Evolutionary conservation across 2,888 invertebrate species (phyloP), one percentile per base, ranked within the genome.

Genomic region (Amiota mariae): DNA sequence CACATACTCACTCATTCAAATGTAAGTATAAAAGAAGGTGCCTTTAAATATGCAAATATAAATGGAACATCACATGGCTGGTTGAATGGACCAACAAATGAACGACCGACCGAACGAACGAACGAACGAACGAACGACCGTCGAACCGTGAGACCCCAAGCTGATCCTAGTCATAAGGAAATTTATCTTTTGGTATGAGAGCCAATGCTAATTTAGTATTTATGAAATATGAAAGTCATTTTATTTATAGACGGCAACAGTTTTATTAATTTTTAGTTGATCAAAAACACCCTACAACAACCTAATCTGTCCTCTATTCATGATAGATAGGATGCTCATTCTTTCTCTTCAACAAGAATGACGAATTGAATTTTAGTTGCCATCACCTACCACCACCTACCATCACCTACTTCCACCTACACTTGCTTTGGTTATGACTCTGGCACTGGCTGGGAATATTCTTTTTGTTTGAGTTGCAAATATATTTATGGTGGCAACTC

Each of bases 41-140:
- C 51, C 24, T 46, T 68, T 68, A 68, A 68, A 68, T 68, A 68
- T 68, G 67, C 51, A 68, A 68, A 68, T 54, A 68, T 48, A 54
- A 54, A 54, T n/a, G 54, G 12, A 54, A 54, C 54, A 54, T 36
- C 36, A 36, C 36, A 36, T 36, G 36, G 36, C 36, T 36, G 36
- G 36, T 36, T 36, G 36, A 36, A 36, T 36, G 36, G 36, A 36
- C 36, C 36, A 36, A 24, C 24, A 1, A 24, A 24, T 3, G 24
- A 24, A 24, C 24, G 36, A 36, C 2, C 36, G 8, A 6, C 36
- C 3, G 6, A 36, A 6, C 6, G 6, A 36, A 36, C n/a, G n/a
- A 36, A 24, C 24, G 2, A 24, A 24, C 24, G 24, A 24, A 24
- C 24, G 36, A 36, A 36, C 36, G 8, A 6, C 36, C 3, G 6